Percentiles rank a stretch among this genome's conserved stretches.
phyloP scores from a whole-genome alignment of 2,797 vertebrate species.

The Sebastes paucispinis region DNA sequence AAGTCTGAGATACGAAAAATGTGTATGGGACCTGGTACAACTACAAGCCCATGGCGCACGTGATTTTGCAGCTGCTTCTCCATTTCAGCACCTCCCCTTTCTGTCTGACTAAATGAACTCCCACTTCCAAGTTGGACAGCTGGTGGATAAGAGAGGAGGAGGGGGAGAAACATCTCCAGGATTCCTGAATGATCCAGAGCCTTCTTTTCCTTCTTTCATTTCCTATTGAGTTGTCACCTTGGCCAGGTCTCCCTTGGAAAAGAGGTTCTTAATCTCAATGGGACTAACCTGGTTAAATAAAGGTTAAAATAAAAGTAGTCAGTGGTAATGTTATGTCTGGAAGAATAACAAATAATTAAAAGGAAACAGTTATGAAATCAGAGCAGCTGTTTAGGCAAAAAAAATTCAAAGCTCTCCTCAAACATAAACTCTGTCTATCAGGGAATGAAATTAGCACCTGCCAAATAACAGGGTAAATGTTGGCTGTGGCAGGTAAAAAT shows the following conservation, averaged over 20 bases:
- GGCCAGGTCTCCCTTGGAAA: no score
- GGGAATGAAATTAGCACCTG: no score
- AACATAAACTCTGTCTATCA: neutral
- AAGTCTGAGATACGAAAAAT: neutral
- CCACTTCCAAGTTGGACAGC: slow-evolving; percentile 18
- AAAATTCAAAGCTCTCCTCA: neutral
- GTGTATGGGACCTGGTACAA: neutral
- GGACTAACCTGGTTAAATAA: no score
- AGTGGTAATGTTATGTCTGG: neutral
- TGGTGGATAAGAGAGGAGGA: neutral
- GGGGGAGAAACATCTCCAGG: neutral
- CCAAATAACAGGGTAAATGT: no score
- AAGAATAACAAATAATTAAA: neutral
- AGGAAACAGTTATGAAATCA: neutral
- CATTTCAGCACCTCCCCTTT: neutral
- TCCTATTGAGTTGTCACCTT: neutral
- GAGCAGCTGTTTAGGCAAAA: neutral
- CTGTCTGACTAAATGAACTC: slow-evolving; percentile 44
- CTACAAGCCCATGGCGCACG: neutral
- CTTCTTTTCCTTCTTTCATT: neutral
- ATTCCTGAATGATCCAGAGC: neutral
- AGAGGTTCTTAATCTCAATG: no score
- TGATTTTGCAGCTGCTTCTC: slow-evolving; percentile 62
- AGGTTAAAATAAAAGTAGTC: neutral
- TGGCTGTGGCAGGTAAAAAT: no score